Conservation (phyloP, 2,797 vertebrate species). For the Zenarchopterus dispar region DNA sequence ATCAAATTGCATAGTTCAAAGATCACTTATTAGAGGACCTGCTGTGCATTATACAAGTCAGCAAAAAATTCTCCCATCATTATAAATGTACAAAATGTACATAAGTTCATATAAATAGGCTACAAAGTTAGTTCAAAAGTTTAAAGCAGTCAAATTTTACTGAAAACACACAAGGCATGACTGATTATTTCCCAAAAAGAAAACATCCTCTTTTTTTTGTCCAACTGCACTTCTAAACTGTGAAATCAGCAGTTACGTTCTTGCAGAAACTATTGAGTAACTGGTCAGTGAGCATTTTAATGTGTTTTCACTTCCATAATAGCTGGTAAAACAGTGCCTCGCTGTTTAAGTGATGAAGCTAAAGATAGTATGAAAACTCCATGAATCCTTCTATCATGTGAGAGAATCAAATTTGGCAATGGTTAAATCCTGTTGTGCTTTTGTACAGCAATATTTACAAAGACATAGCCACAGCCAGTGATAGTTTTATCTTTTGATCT, state of each 20-base stretch:
- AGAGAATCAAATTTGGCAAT: slow-evolving; percentile 9
- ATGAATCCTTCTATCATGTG: slow-evolving; percentile 43
- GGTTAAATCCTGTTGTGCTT: neutral
- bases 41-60: slow-evolving; percentile 3
- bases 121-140: neutral
- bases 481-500: neutral
- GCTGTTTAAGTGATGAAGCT: slow-evolving; percentile 29
- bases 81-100: too few species aligned
- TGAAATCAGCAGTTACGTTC: slow-evolving; percentile 63
- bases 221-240: slow-evolving; percentile 59
- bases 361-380: slow-evolving; percentile 35
- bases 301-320: slow-evolving; percentile 68
- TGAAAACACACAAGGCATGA: slow-evolving; percentile 11
- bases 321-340: slow-evolving; percentile 13
- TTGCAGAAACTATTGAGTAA: slow-evolving; percentile 72
- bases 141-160: neutral
- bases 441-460: neutral
- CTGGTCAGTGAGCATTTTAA: slow-evolving; percentile 43
- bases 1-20: slow-evolving; percentile 27
- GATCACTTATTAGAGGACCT: slow-evolving; percentile 11
- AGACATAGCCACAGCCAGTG: neutral
- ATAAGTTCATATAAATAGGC: neutral
- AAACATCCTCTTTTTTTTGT: slow-evolving; percentile 58
- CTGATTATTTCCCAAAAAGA: slow-evolving; percentile 10
- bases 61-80: neutral